Conservation (phyloP, 2,797 vertebrate species). For the Smutsia gigantea region DNA sequence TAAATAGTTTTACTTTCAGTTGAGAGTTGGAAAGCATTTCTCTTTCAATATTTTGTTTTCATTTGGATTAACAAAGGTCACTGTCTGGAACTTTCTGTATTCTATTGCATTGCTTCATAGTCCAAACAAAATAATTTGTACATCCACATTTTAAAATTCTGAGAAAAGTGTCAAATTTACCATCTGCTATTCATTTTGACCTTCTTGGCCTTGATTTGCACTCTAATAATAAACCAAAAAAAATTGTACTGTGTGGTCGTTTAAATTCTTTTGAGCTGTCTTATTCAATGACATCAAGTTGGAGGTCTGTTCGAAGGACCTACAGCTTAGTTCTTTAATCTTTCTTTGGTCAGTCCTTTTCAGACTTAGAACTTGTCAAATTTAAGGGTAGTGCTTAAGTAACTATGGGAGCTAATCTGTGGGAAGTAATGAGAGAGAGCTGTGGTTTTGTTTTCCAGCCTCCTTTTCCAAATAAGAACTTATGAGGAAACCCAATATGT, state of each 20-base stretch:
- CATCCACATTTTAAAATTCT: not conserved
- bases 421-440: not conserved
- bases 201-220: not conserved
- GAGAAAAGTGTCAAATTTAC: not conserved
- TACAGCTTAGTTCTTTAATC: not conserved
- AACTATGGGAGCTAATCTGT: not conserved
- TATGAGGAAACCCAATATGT: not conserved
- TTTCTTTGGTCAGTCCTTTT: not conserved
- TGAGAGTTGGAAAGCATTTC: not conserved
- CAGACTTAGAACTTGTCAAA: not conserved
- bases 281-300: not conserved
- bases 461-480: not conserved
- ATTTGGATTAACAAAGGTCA: not conserved
- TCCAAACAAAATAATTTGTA: not conserved
- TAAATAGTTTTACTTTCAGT: not conserved
- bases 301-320: not conserved
- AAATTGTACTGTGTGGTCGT: not conserved
- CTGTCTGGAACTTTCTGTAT: not conserved
- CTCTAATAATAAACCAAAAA: not conserved
- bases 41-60: not conserved
- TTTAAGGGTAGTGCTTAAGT: not conserved
- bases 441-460: not conserved
- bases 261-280: not conserved
- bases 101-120: not conserved
- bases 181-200: not conserved